These are phyloP conservation scores for Sander vitreus DNA, from an alignment of 2,113 vertebrate species.

Conservation along the genomic window DNA sequence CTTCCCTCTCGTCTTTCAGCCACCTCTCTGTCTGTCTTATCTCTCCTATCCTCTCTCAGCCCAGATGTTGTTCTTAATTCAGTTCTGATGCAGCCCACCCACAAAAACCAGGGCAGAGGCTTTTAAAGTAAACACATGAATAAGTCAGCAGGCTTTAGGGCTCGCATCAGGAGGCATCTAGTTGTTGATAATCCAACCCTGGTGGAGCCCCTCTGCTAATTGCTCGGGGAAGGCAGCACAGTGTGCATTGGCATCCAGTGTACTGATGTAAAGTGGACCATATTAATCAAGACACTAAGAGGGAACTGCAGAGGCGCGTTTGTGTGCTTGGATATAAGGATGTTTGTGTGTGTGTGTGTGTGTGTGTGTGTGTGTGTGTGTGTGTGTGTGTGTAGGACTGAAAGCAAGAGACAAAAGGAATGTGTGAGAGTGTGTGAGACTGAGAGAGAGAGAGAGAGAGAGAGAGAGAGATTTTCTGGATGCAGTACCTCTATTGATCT, in stretches of 20 bases:
- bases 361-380: conserved; percentile 4
- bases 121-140: conserved; percentile 84
- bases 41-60: conserved; percentile 14
- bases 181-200: conserved; percentile 83
- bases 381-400: conserved; percentile 3
- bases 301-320: conserved; percentile 33
- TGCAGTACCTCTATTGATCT: conserved; percentile 69
- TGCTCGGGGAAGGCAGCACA: conserved; percentile 81
- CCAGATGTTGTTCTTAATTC: conserved; percentile 71
- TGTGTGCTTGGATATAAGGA: conserved; percentile 12
- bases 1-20: conserved; percentile 11
- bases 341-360: conserved; percentile 14
- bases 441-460: not conserved
- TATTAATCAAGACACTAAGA: conserved; percentile 83
- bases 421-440: conserved; percentile 16
- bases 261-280: conserved; percentile 80
- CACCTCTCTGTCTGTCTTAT: conserved; percentile 42
- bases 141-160: conserved; percentile 82
- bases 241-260: conserved; percentile 77
- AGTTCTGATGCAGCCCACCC: conserved; percentile 64
- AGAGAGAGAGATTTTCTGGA: not conserved
- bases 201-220: conserved; percentile 80
- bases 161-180: conserved; percentile 81
- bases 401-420: conserved; percentile 1
- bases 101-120: conserved; percentile 71